Base-by-base conservation (phyloP, 1,140 invertebrate genomes). In the Aphelenchoides fujianensis region DNA sequence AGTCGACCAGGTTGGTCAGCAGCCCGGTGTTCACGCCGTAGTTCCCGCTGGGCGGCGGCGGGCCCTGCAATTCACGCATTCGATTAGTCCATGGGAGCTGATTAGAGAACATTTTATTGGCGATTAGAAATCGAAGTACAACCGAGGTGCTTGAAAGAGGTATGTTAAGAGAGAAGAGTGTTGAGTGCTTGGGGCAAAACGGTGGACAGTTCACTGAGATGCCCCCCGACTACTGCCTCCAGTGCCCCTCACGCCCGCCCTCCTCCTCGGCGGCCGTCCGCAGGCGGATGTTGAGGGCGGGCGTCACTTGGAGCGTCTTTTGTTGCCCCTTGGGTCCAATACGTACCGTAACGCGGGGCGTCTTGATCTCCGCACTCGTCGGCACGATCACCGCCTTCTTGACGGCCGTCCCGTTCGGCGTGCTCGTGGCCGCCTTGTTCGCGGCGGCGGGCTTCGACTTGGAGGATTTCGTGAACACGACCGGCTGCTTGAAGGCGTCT, bases 1-100 rank as follows among this genome's bases (percentile, higher is more conserved):
- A 79, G 48, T 77, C 76, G n/a, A 77, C 76, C n/a, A 77, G 71
- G 67, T 77, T 77, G 27, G 78, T 80, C 55, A 76, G 76, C 23
- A 77, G 67, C n/a, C 74, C 5, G 12, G 76, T 80, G 55, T 77
- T 77, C 19, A 77, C 76, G 12, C 76, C 76, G 37, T 79, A 77
- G 37, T 80, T 74, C 28, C 73, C 73, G 28, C 68, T 67, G 9
- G 54, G 36, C n/a, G n/a, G n/a, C n/a, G n/a, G n/a, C n/a, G n/a
- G n/a, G n/a, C n/a, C n/a, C n/a, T n/a, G n/a, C n/a, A n/a, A n/a
- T n/a, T n/a, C n/a, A n/a, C n/a, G n/a, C n/a, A n/a, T n/a, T n/a
- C n/a, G n/a, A n/a, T n/a, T n/a, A n/a, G n/a, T n/a, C n/a, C n/a
- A n/a, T n/a, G n/a, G n/a, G n/a, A n/a, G n/a, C n/a, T n/a, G n/a